Conservation (phyloP, 2,888 invertebrate species). For the Macropis europaea region DNA sequence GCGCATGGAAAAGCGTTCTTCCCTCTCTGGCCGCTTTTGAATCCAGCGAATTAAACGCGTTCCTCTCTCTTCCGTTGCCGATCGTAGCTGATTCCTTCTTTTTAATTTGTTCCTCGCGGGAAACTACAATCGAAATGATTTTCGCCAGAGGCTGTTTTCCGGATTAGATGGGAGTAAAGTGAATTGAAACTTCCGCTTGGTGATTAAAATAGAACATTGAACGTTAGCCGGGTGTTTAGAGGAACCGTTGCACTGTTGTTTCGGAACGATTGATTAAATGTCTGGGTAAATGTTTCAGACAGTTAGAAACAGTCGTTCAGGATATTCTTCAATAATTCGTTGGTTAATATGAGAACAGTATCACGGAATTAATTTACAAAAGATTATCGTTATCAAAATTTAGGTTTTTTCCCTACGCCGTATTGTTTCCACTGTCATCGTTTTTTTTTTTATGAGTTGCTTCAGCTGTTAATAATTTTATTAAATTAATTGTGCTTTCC, state of each 20-base stretch:
- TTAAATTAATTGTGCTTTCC: too few relatives aligned
- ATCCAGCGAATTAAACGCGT: slow-evolving; percentile 25
- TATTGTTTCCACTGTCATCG: too few relatives aligned
- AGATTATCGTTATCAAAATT: too few relatives aligned
- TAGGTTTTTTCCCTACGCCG: too few relatives aligned
- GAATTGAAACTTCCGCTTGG: slow-evolving; percentile 11
- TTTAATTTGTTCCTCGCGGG: neutral
- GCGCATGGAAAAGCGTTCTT: neutral
- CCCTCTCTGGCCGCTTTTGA: neutral
- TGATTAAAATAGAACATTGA: slow-evolving; percentile 10
- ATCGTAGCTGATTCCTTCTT: neutral
- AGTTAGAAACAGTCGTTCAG: too few relatives aligned
- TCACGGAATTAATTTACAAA: too few relatives aligned
- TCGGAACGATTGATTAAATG: too few relatives aligned
- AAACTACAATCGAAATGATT: neutral
- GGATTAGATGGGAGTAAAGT: slow-evolving; percentile 11
- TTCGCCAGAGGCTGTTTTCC: neutral
- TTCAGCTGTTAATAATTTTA: too few relatives aligned
- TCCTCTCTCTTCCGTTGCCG: neutral
- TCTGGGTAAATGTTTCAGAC: too few relatives aligned
- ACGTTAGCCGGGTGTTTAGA: neutral
- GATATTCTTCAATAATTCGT: too few relatives aligned
- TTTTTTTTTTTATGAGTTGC: too few relatives aligned
- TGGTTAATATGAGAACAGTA: too few relatives aligned
- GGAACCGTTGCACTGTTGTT: neutral